Conservation (phyloP, 35 echinoderm and acorn worm species). For the Heliocidaris tuberculata region DNA sequence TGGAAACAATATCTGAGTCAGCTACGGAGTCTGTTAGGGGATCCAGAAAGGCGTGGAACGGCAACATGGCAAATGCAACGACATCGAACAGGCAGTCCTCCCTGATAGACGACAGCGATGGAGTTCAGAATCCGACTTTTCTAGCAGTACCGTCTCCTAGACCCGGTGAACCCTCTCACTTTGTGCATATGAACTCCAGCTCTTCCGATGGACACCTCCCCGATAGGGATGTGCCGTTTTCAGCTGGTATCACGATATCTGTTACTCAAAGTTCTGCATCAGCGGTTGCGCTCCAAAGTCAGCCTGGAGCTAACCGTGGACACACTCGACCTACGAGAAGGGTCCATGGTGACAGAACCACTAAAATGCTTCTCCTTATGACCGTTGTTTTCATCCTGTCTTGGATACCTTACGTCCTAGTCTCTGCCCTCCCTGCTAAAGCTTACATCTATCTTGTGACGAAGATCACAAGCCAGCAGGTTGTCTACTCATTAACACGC, state of each 20-base stretch:
- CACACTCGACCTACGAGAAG: not conserved
- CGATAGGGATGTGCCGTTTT: not conserved
- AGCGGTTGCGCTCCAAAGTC: not conserved
- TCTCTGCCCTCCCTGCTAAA: not conserved
- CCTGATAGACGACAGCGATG: not conserved
- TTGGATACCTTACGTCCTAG: not conserved
- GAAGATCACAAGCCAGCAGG: not conserved
- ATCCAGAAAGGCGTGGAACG: not conserved
- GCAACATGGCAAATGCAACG: not conserved
- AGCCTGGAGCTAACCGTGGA: not conserved
- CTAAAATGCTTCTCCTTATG: not conserved
- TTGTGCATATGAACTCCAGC: not conserved
- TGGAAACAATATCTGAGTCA: not conserved
- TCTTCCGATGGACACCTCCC: not conserved
- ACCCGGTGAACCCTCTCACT: not conserved
- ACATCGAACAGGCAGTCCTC: not conserved
- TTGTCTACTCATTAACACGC: not conserved
- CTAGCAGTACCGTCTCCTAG: not conserved
- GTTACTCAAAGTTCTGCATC: not conserved
- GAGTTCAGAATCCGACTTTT: not conserved
- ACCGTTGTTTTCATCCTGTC: not conserved
- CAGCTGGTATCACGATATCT: not conserved
- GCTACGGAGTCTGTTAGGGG: not conserved
- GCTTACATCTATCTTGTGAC: slow-evolving; percentile 22
- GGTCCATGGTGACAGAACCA: not conserved